Conservation (phyloP, 2,797 vertebrate species). For the Alosa sapidissima region DNA sequence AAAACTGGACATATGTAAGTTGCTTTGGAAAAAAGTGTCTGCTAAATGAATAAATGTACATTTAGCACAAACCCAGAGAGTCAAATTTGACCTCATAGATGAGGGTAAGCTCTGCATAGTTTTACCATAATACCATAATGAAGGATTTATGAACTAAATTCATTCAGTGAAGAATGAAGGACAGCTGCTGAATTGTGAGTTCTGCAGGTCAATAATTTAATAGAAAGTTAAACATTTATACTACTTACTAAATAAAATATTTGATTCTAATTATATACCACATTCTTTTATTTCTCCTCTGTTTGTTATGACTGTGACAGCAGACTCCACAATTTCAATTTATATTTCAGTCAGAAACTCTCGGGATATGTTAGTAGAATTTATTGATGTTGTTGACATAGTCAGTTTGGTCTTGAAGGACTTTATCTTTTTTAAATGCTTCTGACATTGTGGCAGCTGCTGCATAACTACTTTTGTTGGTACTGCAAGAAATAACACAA, state of each 20-base stretch:
- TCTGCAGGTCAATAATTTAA: not conserved
- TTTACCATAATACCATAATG: not conserved
- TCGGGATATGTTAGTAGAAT: not conserved
- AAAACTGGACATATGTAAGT: too few species aligned
- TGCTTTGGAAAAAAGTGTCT: too few species aligned
- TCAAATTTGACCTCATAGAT: not conserved
- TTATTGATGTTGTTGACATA: not conserved
- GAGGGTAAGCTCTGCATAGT: not conserved
- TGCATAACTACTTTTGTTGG: not conserved
- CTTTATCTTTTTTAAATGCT: not conserved
- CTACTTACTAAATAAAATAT: conserved; percentile 2
- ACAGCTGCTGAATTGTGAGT: not conserved
- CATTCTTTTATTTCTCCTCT: not conserved
- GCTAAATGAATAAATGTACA: too few species aligned
- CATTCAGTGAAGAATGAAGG: not conserved
- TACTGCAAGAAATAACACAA: not conserved
- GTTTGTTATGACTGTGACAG: not conserved
- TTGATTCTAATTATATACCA: not conserved
- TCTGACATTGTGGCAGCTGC: not conserved
- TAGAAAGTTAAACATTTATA: conserved; percentile 4
- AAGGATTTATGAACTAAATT: not conserved
- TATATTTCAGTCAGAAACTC: not conserved
- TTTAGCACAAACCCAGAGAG: too few species aligned
- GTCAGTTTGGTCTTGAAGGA: not conserved
- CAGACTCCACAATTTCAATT: not conserved